Base-by-base conservation (phyloP, 2,113 vertebrate genomes). In the Hemibagrus wyckioides region DNA sequence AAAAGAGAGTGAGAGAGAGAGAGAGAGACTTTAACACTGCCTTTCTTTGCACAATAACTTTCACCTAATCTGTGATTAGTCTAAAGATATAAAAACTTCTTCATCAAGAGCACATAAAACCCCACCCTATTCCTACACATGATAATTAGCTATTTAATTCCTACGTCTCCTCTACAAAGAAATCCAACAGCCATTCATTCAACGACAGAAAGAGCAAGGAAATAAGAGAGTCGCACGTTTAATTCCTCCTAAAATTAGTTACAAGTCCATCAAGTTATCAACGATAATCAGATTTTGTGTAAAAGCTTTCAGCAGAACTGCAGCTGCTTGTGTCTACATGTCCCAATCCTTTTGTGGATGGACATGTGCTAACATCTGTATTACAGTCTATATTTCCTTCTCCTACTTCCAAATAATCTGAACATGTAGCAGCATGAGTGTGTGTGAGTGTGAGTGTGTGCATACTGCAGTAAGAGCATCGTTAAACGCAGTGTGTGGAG, bases 351-450 rank as follows among this genome's bases (percentile, higher is more conserved):
- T 61, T 41, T 14, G 0, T 50, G 39, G 39, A 23, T 67, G 59
- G 61, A 17, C 77, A 54, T 67, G 76, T 75, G 28, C n/a, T 71
- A 33, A 54, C 36, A 44, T 71, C 67, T 83, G 67, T 36, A 86
- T 28, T 86, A 54, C 30, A 36, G 4, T 39, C 23, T 14, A 41
- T 48, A 54, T 15, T 57, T 71, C 15, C 52, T 8, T 39, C n/a
- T 82, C 28, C 11, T 83, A 41, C 36, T 21, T 69, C 17, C 19
- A 84, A 54, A 0, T 5, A 69, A 67, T 80, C 15, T n/a, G 28
- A 83, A 63, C 81, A 84, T 84, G 75, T 75, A 73, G 63, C 76
- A 75, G 67, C 33, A 65, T 75, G 81, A 57, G 11, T 67, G 33
- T 77, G 36, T 48, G 44, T 8, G n/a, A n/a, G 9, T 48, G 44